A percentile compares a stretch with the other conserved stretches of the same genome.
These are phyloP conservation scores for Heliconius eleuchia DNA, from an alignment of 1,140 invertebrate genomes.

Conservation along the genomic window DNA sequence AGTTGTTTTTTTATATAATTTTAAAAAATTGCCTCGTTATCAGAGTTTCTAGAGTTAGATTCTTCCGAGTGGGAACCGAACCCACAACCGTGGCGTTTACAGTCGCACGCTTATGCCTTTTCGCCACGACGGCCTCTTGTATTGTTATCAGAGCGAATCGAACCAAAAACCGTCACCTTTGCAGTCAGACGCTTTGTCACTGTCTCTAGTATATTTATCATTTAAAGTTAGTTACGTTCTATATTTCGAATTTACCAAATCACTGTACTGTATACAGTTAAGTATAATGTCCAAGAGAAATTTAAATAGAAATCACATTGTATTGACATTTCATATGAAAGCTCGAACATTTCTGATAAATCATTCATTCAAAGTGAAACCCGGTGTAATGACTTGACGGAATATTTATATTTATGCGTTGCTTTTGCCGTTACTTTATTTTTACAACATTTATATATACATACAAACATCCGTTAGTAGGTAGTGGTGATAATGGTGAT, in stretches of 20 bases:
- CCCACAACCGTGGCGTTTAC: too few species aligned
- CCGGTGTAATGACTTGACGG: slow-evolving; percentile 15
- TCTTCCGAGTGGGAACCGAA: too few species aligned
- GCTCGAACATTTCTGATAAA: slow-evolving; percentile 21
- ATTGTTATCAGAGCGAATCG: too few species aligned
- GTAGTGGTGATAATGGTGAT: background rate
- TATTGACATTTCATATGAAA: slow-evolving; percentile 21
- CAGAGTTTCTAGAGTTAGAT: too few species aligned
- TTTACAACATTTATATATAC: background rate
- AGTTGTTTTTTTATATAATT: background rate
- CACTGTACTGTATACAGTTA: background rate
- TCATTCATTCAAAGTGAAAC: slow-evolving; percentile 22
- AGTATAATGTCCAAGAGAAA: background rate
- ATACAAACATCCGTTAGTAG: background rate
- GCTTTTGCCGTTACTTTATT: background rate
- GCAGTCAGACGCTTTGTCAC: too few species aligned
- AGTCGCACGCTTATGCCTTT: too few species aligned
- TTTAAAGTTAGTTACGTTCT: background rate
- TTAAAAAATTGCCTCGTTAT: too few species aligned
- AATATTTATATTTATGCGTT: slow-evolving; percentile 1
- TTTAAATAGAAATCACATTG: background rate
- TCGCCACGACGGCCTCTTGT: too few species aligned
- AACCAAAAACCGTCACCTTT: too few species aligned
- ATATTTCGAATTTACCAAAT: background rate
- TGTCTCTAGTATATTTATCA: too few species aligned